Percentiles rank a stretch among this genome's conserved stretches.
These are phyloP conservation scores for Watsonalla binaria DNA, from an alignment of 2,888 invertebrate species.

Conservation along the genomic window DNA sequence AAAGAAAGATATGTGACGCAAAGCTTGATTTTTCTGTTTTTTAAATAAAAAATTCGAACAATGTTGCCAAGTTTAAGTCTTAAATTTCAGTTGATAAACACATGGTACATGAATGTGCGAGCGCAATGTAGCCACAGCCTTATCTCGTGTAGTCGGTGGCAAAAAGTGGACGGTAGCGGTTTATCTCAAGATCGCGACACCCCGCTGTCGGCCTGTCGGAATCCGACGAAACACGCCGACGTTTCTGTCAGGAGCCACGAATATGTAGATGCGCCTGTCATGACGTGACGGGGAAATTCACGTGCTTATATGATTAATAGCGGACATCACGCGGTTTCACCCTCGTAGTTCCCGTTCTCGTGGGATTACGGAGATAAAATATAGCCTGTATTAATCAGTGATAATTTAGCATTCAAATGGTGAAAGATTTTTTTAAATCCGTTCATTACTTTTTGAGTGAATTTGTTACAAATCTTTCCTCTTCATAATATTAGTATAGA, in stretches of 20 bases:
- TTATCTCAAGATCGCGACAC: constrained; percentile 41
- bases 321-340: too few relatives aligned
- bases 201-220: constrained; percentile 31
- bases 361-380: too few relatives aligned
- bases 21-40: too few relatives aligned
- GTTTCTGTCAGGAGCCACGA: neutral
- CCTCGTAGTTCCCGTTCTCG: too few relatives aligned
- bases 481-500: too few relatives aligned
- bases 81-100: neutral
- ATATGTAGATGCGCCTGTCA: constrained; percentile 8
- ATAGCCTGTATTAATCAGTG: too few relatives aligned
- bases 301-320: too few relatives aligned
- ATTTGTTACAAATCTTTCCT: too few relatives aligned
- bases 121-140: neutral
- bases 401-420: too few relatives aligned
- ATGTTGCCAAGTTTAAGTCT: neutral
- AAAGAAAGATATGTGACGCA: too few relatives aligned
- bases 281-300: neutral
- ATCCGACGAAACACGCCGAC: constrained; percentile 4
- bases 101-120: neutral
- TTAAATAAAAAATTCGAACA: neutral
- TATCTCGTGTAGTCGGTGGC: constrained; percentile 14
- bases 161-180: constrained; percentile 44
- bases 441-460: too few relatives aligned
- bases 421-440: too few relatives aligned